These are phyloP conservation scores for Rissa tridactyla DNA, from an alignment of 2,113 vertebrate species.

Conservation along the genomic window DNA sequence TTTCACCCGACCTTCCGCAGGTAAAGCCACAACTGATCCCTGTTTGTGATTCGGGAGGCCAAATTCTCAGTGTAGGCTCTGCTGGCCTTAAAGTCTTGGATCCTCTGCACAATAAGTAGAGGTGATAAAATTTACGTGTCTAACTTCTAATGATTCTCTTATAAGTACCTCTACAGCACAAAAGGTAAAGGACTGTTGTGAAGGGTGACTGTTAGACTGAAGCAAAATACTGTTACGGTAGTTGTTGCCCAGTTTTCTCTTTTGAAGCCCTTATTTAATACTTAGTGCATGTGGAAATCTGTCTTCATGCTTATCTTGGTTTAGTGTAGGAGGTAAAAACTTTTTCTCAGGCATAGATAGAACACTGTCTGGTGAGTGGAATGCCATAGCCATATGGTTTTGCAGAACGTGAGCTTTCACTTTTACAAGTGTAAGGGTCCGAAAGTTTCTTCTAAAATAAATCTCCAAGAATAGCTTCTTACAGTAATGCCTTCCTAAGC, in stretches of 20 bases:
- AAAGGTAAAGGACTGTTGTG: background rate
- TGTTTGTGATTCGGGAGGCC: background rate
- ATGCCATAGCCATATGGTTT: background rate
- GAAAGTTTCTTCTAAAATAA: background rate
- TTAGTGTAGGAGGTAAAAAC: background rate
- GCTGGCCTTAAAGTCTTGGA: background rate
- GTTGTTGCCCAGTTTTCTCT: background rate
- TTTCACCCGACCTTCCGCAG: constrained; percentile 52
- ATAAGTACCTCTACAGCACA: background rate
- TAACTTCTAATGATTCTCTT: background rate
- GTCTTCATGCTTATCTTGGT: background rate
- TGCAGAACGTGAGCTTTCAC: background rate
- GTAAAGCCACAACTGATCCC: constrained; percentile 41
- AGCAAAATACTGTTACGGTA: background rate
- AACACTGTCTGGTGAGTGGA: background rate
- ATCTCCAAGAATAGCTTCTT: background rate
- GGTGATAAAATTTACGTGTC: background rate
- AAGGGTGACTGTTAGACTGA: background rate
- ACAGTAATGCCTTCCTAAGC: background rate
- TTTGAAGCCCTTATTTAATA: background rate
- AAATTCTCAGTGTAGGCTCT: background rate
- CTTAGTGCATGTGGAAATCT: background rate
- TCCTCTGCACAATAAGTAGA: background rate
- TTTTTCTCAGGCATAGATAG: background rate
- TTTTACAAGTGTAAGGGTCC: background rate